Conservation (phyloP, 2,797 vertebrate species). For the Eospalax fontanierii region DNA sequence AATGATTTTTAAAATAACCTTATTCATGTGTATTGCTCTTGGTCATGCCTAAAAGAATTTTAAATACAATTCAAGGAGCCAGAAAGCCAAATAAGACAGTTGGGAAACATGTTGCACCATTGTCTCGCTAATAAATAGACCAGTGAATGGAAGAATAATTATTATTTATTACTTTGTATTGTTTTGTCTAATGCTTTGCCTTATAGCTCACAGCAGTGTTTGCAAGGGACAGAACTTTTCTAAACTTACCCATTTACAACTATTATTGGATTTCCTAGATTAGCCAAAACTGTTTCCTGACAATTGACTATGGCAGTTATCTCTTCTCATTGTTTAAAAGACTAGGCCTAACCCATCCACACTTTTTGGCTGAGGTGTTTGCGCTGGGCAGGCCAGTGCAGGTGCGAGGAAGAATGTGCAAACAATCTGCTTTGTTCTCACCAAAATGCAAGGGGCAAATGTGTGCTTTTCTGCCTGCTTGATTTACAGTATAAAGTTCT, state of each 20-base stretch:
- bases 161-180: slow-evolving; percentile 74
- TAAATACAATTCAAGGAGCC: slow-evolving; percentile 79
- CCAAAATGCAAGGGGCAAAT: slow-evolving; percentile 57
- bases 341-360: slow-evolving; percentile 56
- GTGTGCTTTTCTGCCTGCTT: slow-evolving; percentile 74
- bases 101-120: slow-evolving; percentile 45
- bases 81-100: slow-evolving; percentile 71
- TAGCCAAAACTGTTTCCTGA: slow-evolving; percentile 59
- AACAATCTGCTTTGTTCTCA: slow-evolving; percentile 72
- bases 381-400: slow-evolving; percentile 71
- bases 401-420: slow-evolving; percentile 62
- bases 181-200: slow-evolving; percentile 69
- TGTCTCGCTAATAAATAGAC: slow-evolving; percentile 73
- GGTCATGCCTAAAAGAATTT: slow-evolving; percentile 82
- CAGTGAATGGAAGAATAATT: slow-evolving; percentile 74
- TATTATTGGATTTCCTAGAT: slow-evolving; percentile 70
- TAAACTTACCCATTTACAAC: slow-evolving; percentile 69
- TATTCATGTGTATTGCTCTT: slow-evolving; percentile 79
- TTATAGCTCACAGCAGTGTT: slow-evolving; percentile 73
- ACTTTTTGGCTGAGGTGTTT: slow-evolving; percentile 69
- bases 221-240: slow-evolving; percentile 68
- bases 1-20: slow-evolving; percentile 70
- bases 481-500: slow-evolving; percentile 69
- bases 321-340: slow-evolving; percentile 23
- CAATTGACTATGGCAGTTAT: slow-evolving; percentile 38